Percentiles rank a stretch among this genome's conserved stretches.
Conservation (phyloP, 2,888 invertebrate species). For the Ophion costatus region DNA sequence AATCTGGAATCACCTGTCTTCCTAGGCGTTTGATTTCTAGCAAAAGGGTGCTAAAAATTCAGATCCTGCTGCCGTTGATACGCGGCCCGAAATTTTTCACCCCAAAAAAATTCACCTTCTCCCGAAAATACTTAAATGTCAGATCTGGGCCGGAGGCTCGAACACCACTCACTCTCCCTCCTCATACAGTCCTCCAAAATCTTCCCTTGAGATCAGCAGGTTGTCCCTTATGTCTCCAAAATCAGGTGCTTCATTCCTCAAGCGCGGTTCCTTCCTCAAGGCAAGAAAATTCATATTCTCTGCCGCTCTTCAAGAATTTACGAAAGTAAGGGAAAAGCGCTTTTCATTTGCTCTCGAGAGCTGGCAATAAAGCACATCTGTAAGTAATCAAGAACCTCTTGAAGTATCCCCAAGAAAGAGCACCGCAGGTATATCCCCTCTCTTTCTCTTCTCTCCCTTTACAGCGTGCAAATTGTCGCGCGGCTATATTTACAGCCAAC, state of each 20-base stretch:
- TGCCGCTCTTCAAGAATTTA: not conserved
- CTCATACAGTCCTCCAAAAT: not conserved
- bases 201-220: not conserved
- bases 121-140: not conserved
- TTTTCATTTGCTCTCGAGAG: conserved; percentile 9
- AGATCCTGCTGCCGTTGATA: not conserved
- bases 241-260: not conserved
- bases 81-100: not conserved
- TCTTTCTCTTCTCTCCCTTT: conserved; percentile 2
- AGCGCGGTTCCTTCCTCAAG: not conserved
- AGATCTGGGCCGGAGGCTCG: not conserved
- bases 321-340: not conserved
- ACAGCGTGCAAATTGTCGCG: conserved; percentile 45
- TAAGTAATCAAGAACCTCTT: conserved; percentile 39
- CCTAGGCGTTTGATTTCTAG: not conserved
- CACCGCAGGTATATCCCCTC: not conserved
- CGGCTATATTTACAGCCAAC: conserved; percentile 49
- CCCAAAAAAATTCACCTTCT: not conserved
- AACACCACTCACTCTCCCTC: too few species aligned
- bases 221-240: not conserved
- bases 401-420: not conserved
- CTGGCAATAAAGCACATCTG: conserved; percentile 48
- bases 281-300: not conserved
- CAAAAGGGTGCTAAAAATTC: too few species aligned
- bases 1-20: not conserved